These are phyloP conservation scores for Capromys pilorides DNA, from an alignment of 2,797 vertebrate species.

Conservation along the genomic window DNA sequence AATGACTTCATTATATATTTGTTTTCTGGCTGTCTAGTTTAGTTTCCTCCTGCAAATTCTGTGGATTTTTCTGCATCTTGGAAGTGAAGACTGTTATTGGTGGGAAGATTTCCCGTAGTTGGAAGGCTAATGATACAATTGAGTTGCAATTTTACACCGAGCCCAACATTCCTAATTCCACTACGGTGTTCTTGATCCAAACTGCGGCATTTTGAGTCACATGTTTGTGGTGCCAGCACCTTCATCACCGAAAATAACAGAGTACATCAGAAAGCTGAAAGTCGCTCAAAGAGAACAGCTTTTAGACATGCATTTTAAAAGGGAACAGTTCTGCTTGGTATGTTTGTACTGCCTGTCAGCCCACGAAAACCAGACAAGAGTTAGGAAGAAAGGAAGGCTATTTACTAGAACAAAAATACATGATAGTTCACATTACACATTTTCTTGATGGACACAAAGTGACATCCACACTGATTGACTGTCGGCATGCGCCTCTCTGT, in stretches of 20 bases:
- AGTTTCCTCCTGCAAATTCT: neutral
- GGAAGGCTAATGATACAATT: neutral
- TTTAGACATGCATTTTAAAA: slow-evolving; percentile 70
- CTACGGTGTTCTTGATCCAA: neutral
- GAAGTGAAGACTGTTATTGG: neutral
- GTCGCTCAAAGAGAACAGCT: slow-evolving; percentile 56
- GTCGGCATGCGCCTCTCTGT: slow-evolving; percentile 85
- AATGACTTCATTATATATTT: slow-evolving; percentile 13
- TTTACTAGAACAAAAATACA: slow-evolving; percentile 79
- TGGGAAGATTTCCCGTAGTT: neutral
- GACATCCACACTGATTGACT: slow-evolving; percentile 84
- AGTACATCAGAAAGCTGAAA: neutral
- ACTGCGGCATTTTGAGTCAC: neutral
- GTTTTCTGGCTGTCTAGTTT: slow-evolving; percentile 3
- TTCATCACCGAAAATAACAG: neutral
- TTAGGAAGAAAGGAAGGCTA: slow-evolving; percentile 76
- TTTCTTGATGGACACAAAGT: slow-evolving; percentile 83
- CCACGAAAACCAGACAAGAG: slow-evolving; percentile 78
- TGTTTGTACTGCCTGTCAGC: slow-evolving; percentile 72
- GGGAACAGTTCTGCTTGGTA: slow-evolving; percentile 75
- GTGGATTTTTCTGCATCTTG: neutral
- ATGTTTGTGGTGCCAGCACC: neutral
- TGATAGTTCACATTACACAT: slow-evolving; percentile 75
- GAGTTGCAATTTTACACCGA: neutral
- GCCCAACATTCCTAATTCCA: neutral